Evolutionary conservation across 2,113 vertebrate species (phyloP).

Genomic region (Octodon degus): DNA sequence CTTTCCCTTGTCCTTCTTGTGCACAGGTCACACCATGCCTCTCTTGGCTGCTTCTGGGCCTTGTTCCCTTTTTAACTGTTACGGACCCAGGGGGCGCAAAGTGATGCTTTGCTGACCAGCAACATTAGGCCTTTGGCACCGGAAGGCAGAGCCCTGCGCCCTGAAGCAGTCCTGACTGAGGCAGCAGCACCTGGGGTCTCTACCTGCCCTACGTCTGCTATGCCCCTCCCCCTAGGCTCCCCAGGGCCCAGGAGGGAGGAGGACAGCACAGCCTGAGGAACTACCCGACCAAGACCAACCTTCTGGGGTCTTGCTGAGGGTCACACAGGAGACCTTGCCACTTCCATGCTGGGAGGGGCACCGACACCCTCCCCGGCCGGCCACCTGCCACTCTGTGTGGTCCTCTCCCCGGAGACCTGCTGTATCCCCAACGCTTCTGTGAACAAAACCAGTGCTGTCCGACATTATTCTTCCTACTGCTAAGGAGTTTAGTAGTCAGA

Average conservation of each 20-base stretch:
- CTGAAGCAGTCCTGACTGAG: neutral
- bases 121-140: neutral
- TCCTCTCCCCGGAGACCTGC: neutral
- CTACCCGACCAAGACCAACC: neutral
- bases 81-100: neutral
- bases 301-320: neutral
- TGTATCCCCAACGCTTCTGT: neutral
- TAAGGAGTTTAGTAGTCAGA: conserved; percentile 44
- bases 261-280: neutral
- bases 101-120: neutral
- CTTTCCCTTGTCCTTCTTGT: neutral
- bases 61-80: neutral
- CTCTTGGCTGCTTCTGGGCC: neutral
- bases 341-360: neutral
- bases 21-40: neutral
- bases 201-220: neutral
- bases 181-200: neutral
- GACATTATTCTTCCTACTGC: conserved; percentile 37
- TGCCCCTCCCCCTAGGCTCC: neutral
- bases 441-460: conserved; percentile 32
- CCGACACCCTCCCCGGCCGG: no score
- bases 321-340: neutral
- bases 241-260: neutral
- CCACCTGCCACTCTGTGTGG: neutral
- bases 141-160: neutral